A percentile compares a stretch with the other conserved stretches of the same genome.
Evolutionary conservation across 2,113 vertebrate species (phyloP).

Genomic region (Oreotrochilus melanogaster): DNA sequence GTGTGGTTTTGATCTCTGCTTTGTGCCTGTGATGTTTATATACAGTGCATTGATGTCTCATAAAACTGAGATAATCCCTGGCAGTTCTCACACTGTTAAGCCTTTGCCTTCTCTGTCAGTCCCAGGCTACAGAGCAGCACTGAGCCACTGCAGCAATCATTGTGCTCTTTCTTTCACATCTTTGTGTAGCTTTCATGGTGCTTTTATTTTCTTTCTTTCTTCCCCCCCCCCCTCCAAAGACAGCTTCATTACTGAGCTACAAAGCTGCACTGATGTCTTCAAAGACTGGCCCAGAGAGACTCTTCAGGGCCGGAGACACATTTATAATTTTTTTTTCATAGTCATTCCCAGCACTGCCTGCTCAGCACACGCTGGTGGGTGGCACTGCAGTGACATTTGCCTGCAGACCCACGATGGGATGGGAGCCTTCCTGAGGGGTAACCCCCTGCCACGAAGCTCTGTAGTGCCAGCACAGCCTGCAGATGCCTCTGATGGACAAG

Average conservation of each 20-base stretch:
- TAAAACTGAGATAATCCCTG: slow-evolving; percentile 54
- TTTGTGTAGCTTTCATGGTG: neutral
- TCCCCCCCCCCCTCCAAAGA: neutral
- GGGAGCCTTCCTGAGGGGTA: neutral
- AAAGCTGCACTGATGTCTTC: slow-evolving; percentile 7
- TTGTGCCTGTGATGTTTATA: slow-evolving; percentile 19
- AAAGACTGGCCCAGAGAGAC: neutral
- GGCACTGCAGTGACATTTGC: neutral
- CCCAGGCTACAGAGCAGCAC: neutral
- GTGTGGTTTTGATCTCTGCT: slow-evolving; percentile 34
- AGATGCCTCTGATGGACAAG: neutral
- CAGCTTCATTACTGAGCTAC: slow-evolving; percentile 12
- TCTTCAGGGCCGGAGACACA: neutral
- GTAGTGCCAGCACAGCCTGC: neutral
- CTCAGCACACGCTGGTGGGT: neutral
- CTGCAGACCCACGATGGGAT: neutral
- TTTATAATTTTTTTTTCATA: neutral
- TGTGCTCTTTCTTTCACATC: neutral
- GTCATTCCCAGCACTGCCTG: neutral
- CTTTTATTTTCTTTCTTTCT: neutral
- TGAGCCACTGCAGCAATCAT: neutral
- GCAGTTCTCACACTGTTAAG: slow-evolving; percentile 19
- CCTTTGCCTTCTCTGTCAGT: slow-evolving; percentile 23
- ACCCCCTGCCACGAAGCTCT: neutral
- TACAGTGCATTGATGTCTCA: neutral